Evolutionary conservation across 2,797 vertebrate genomes (phyloP).

Genomic region (Euthynnus affinis): DNA sequence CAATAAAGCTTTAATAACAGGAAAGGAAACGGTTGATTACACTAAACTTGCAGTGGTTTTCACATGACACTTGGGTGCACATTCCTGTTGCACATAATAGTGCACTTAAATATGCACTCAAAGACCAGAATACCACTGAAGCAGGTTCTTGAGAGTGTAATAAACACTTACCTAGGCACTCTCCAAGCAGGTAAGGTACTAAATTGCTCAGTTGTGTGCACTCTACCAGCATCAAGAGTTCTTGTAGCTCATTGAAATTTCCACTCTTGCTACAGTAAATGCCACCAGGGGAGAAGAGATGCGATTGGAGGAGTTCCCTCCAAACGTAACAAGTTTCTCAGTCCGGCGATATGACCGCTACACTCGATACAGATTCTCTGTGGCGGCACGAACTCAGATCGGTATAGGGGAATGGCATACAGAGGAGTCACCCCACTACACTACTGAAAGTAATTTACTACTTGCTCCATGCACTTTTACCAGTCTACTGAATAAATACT

Average conservation of each 20-base stretch:
- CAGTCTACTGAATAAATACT: not conserved
- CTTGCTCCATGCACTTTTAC: not conserved
- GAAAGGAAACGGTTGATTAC: constrained; percentile 13
- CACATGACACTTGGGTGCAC: constrained; percentile 1
- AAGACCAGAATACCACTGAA: constrained; percentile 34
- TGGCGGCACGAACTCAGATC: constrained; percentile 90
- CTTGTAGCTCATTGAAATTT: constrained; percentile 21
- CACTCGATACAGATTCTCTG: constrained; percentile 93
- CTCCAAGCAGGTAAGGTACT: constrained; percentile 28
- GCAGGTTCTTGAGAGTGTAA: constrained; percentile 42
- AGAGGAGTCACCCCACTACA: constrained; percentile 91
- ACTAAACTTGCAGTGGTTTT: constrained; percentile 20
- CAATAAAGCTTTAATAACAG: not conserved
- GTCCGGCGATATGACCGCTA: constrained; percentile 92
- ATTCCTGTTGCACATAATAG: constrained; percentile 24
- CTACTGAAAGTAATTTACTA: constrained; percentile 80
- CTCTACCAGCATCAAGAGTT: constrained; percentile 35
- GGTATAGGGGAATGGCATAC: constrained; percentile 89
- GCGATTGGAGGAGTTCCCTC: constrained; percentile 88
- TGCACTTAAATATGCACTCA: constrained; percentile 36
- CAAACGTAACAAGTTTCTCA: constrained; percentile 93
- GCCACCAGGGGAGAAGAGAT: constrained; percentile 86
- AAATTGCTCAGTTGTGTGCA: constrained; percentile 41
- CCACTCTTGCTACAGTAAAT: constrained; percentile 88
- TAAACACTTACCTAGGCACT: constrained; percentile 52